phyloP scores from a whole-genome alignment of 2,888 invertebrate species.

The Hylaea fasciaria region DNA sequence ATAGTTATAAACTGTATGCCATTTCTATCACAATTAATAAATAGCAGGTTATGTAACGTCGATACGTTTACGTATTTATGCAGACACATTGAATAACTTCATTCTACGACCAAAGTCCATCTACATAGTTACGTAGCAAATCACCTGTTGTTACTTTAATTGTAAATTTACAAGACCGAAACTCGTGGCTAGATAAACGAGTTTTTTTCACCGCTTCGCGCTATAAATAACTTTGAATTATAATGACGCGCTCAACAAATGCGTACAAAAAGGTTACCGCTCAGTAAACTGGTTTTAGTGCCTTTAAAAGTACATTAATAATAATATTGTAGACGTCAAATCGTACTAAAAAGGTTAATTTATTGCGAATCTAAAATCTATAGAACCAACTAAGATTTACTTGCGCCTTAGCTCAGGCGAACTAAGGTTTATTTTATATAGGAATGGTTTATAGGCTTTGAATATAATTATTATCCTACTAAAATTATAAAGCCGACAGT shows the following conservation, averaged over 20 bases:
- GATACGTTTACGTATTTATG: too few relatives aligned
- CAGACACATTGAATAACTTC: neutral
- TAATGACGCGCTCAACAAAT: slow-evolving; percentile 6
- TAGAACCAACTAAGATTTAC: too few relatives aligned
- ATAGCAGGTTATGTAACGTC: too few relatives aligned
- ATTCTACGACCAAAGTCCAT: slow-evolving; percentile 2
- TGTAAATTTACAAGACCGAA: neutral
- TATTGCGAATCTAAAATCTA: too few relatives aligned
- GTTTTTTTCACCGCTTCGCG: neutral
- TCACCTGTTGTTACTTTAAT: neutral
- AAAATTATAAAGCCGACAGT: too few relatives aligned
- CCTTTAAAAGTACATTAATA: neutral
- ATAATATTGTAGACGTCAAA: neutral
- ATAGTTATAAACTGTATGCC: too few relatives aligned
- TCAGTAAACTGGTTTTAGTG: neutral
- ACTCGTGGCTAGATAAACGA: slow-evolving; percentile 1
- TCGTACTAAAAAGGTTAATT: too few relatives aligned
- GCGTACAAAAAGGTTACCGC: neutral
- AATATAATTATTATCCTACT: too few relatives aligned
- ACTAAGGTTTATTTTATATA: too few relatives aligned
- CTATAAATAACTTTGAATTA: slow-evolving; percentile 7
- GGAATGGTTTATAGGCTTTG: too few relatives aligned
- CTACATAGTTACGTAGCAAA: neutral
- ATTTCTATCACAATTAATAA: too few relatives aligned
- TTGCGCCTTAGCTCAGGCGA: too few relatives aligned